Base-by-base conservation (phyloP, 2,797 vertebrate genomes). In the Leuciscus waleckii region DNA sequence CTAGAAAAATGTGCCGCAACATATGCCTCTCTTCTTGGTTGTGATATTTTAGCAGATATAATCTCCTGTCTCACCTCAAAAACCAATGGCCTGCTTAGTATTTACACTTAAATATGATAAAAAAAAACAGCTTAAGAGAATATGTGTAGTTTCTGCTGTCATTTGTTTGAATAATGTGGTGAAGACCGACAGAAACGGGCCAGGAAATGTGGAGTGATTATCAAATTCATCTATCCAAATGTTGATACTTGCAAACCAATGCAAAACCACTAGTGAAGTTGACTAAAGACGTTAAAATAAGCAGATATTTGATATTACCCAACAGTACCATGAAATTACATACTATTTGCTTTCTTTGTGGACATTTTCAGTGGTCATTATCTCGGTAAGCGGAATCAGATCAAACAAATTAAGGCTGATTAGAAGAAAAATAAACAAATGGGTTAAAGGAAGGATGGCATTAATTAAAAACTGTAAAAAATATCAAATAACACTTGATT, bases 211-310 rank as follows among this genome's bases (percentile, higher is more conserved):
- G 16, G 8, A 81, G 65, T 69, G 32, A 37, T 69, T 68, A 58
- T 56, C n/a, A 43, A 71, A 82, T 71, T 49, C 65, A 81, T 69
- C 79, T 69, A 81, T 69, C 7, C 68, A 82, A 61, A 70, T 71
- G 37, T 70, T 71, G 68, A 58, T 43, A 43, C 51, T 61, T 49
- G 7, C 39, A 63, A 73, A 73, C 39, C 26, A 17, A 46, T 49
- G 26, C 39, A 63, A 82, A 82, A 61, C 81, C 69, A 74, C 81
- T 32, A 74, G 37, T 63, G 26, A 63, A 82, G 70, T 56, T 54
- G 29, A 70, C 35, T 69, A 54, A 81, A 58, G 68, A 43, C 3
- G 16, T 19, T 37, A 41, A 56, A 81, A 56, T 56, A 70, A 37
- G 67, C 79, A 39, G 79, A 69, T 63, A 63, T 43, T 43, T 78